Base-by-base conservation (phyloP, 2,113 vertebrate genomes). In the Gallinago undulata region DNA sequence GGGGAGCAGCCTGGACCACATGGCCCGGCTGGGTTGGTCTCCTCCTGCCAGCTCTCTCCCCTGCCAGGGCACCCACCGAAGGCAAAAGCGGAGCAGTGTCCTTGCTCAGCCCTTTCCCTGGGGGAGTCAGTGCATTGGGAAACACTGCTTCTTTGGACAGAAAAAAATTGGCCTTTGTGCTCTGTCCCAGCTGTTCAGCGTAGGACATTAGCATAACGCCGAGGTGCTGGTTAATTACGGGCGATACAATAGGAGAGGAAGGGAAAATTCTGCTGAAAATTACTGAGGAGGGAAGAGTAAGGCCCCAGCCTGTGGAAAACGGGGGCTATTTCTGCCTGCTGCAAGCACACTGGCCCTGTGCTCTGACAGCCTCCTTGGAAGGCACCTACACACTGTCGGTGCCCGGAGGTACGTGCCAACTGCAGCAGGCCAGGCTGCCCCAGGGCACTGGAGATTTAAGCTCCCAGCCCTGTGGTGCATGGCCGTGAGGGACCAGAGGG, bases 391-490 rank as follows among this genome's bases (percentile, higher is more conserved):
- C 9, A 1, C 50, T 12, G 22, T 24, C 19, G 39, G 39, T 51
- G 43, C 60, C 48, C 7, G 70, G n/a, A 87, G 48, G 19, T 8
- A 4, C 0, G 55, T 43, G 33, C 45, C 45, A 31, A 75, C 62
- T 55, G 68, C 81, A 28, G 81, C 72, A 39, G 35, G 30, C 45
- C 33, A 5, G 7, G 72, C 84, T 60, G 57, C 69, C 21, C 50
- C 81, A 18, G 16, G 33, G 30, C 28, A 6, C 17, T 8, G 60
- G 48, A 59, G 31, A 16, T 50, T 24, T 3, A 28, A 82, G 43
- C 10, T 24, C 55, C 39, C 15, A 11, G 51, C 51, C n/a, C 50
- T 1, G 0, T 2, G 22, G n/a, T 22, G 19, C 35, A 4, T 0
- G 68, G 33, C 18, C 33, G 13, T 2, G 22, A 76, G 31, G 63